A percentile compares a stretch with the other conserved stretches of the same genome.
Evolutionary conservation across 1,140 invertebrate genomes (phyloP).

Genomic region (Chymomyza costata): DNA sequence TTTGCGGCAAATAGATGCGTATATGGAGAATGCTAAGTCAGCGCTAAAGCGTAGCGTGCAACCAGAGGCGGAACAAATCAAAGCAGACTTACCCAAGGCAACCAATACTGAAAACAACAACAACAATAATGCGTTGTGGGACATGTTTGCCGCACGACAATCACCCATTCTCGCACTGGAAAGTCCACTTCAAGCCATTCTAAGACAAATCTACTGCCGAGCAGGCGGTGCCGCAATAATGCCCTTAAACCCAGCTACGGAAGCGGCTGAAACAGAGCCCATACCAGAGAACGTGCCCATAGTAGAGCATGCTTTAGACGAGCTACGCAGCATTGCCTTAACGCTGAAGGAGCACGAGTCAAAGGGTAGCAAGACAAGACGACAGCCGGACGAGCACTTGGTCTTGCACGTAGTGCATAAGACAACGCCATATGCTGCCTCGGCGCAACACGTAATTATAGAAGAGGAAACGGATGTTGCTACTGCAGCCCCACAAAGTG

Average conservation of each 20-base stretch:
- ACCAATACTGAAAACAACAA: neutral
- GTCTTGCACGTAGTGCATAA: constrained; percentile 38
- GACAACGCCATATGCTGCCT: constrained; percentile 37
- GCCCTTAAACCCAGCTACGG: too few relatives aligned
- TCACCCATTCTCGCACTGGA: constrained; percentile 53
- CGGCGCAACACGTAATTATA: constrained; percentile 53
- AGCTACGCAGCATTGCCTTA: constrained; percentile 53
- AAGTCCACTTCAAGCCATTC: constrained; percentile 60
- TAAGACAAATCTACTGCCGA: constrained; percentile 56
- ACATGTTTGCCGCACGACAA: constrained; percentile 48
- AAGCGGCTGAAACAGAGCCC: neutral
- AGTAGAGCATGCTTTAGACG: constrained; percentile 59
- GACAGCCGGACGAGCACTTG: constrained; percentile 6
- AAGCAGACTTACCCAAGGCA: neutral
- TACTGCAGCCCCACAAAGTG: too few relatives aligned
- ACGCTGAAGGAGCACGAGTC: constrained; percentile 25
- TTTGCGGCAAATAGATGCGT: constrained; percentile 64
- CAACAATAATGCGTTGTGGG: constrained; percentile 40
- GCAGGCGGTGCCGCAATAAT: constrained; percentile 15
- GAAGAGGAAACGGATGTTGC: constrained; percentile 28
- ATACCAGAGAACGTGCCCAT: constrained; percentile 60
- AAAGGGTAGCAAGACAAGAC: constrained; percentile 1
- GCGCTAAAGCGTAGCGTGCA: constrained; percentile 54
- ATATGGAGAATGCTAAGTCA: constrained; percentile 67
- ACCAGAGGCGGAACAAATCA: neutral